Evolutionary conservation across 2,113 vertebrate genomes (phyloP), one percentile per base, ranked within the genome.

Genomic region (Apteryx owenii): DNA sequence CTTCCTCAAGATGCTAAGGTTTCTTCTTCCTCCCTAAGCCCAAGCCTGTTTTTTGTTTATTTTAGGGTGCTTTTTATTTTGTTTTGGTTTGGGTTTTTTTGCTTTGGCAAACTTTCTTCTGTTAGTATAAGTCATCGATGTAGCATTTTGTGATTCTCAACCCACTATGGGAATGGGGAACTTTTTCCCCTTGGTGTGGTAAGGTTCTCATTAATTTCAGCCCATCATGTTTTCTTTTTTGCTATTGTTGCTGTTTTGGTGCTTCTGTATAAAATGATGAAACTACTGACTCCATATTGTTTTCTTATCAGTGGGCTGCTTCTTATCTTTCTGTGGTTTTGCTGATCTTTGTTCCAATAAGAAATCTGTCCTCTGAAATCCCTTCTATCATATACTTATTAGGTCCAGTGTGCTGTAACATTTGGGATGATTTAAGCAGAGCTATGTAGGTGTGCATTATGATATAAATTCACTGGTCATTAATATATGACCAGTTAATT

Each of bases 371-470:
- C 14, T 7, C 44, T 9, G 26, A 78, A 48, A 22, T 33, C 78
- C 18, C 12, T 60, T 50, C 25, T 73, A 2, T 73, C 2, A 0
- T 69, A 9, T 48, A 14, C 2, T 44, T 31, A 12, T 61, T 76
- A 0, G 0, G 11, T 9, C n/a, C 40, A 76, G 12, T 40, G 18
- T 31, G 54, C 28, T n/a, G 36, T 36, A 26, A 33, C 4, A 14
- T 40, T 51, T 62, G 26, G 40, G 12, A 5, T 80, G 33, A 50
- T 18, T 23, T 54, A 25, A 60, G 28, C 26, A 94, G 23, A 56
- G 10, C 6, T 75, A 2, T 75, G 61, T 28, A 33, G 29, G 11
- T 75, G 9, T 81, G 6, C 9, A 25, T 42, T 17, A 28, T 12
- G 4, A 11, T 36, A 53, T 48, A 53, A 88, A 85, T 79, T 71